Percentiles rank a stretch among this genome's conserved stretches.
Conservation (phyloP, 2,113 vertebrate genomes). For the Tyrannus savana region DNA sequence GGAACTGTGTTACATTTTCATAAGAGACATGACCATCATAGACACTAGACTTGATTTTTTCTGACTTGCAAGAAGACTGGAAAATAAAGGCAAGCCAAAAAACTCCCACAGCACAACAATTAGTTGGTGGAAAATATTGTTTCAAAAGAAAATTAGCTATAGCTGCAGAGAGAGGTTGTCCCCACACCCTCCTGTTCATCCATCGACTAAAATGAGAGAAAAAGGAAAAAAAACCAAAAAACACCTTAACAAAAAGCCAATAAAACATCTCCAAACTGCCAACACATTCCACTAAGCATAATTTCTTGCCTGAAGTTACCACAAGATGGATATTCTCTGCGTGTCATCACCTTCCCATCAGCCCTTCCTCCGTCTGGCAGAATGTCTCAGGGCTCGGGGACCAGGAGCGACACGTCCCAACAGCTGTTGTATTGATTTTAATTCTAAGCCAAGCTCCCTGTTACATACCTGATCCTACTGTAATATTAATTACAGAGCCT, state of each 20-base stretch:
- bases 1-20: background rate
- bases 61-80: background rate
- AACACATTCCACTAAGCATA: slow-evolving; percentile 48
- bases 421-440: slow-evolving; percentile 43
- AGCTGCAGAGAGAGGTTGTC: background rate
- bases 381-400: slow-evolving; percentile 30
- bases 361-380: slow-evolving; percentile 2
- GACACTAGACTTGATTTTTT: background rate
- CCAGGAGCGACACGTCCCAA: slow-evolving; percentile 20
- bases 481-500: slow-evolving; percentile 61
- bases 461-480: slow-evolving; percentile 32
- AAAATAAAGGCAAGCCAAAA: background rate
- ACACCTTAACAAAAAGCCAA: background rate
- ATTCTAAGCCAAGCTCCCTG: background rate
- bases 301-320: slow-evolving; percentile 43
- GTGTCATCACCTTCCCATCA: slow-evolving; percentile 54
- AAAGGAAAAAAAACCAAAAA: background rate
- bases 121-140: background rate
- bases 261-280: slow-evolving; percentile 15
- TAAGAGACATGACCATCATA: background rate
- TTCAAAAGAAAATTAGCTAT: background rate
- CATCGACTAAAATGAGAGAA: background rate
- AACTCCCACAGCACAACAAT: background rate
- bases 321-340: slow-evolving; percentile 39
- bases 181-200: background rate